These are phyloP conservation scores for Pemphigus obesinymphae DNA, from an alignment of 1,140 invertebrate genomes.

Conservation along the genomic window DNA sequence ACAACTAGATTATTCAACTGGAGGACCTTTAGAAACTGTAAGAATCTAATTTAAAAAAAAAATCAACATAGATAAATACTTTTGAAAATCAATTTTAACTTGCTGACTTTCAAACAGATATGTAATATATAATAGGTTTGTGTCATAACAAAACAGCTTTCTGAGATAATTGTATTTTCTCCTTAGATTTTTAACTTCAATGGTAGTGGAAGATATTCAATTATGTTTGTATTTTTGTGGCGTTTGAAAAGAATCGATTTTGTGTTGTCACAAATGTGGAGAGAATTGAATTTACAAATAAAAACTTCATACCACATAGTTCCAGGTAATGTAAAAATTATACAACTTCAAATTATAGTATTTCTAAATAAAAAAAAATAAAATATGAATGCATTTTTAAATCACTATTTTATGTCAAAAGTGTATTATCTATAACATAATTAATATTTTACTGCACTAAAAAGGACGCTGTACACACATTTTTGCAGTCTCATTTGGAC, in stretches of 20 bases:
- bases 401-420: too few relatives aligned
- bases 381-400: constrained; percentile 38
- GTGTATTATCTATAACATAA: too few relatives aligned
- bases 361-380: background rate
- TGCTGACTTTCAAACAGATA: too few relatives aligned
- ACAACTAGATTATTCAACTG: constrained; percentile 85
- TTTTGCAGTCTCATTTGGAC: too few relatives aligned
- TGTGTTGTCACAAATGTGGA: constrained; percentile 80
- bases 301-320: constrained; percentile 53
- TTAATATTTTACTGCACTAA: too few relatives aligned
- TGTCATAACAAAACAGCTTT: background rate
- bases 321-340: constrained; percentile 31
- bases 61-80: background rate
- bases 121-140: too few relatives aligned
- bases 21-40: constrained; percentile 87
- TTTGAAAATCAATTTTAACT: background rate
- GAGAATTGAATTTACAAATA: constrained; percentile 49
- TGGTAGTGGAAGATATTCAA: constrained; percentile 74
- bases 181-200: constrained; percentile 76
- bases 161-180: background rate
- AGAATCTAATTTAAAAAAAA: constrained; percentile 18
- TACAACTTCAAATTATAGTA: background rate
- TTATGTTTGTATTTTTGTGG: constrained; percentile 88
- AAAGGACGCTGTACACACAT: too few relatives aligned
- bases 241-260: constrained; percentile 91